A percentile compares a stretch with the other conserved stretches of the same genome.
These are phyloP conservation scores for Hystrix cristata DNA, from an alignment of 2,113 vertebrate species.

Conservation along the genomic window DNA sequence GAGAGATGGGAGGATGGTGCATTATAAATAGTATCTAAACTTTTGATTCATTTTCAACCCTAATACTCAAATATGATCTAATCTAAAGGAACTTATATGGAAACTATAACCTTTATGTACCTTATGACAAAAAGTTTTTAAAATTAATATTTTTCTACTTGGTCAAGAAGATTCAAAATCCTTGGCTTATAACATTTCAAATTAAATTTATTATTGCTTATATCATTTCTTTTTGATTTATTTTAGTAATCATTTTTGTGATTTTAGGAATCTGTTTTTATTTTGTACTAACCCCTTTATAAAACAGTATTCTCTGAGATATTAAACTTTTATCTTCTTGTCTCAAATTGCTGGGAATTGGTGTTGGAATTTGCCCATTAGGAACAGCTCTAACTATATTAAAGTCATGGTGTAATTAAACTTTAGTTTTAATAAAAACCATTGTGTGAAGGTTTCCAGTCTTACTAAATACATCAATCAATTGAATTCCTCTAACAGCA, in stretches of 20 bases:
- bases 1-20: background rate
- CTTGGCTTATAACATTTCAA: background rate
- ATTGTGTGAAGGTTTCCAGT: background rate
- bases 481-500: background rate
- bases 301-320: background rate
- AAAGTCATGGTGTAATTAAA: background rate
- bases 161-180: background rate
- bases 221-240: background rate
- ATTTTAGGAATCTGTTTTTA: background rate
- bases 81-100: background rate
- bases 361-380: background rate
- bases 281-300: background rate
- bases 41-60: slow-evolving; percentile 47
- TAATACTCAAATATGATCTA: background rate
- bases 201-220: background rate
- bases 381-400: background rate
- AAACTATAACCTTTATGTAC: background rate
- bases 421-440: background rate
- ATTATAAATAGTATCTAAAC: slow-evolving; percentile 60
- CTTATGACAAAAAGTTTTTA: background rate
- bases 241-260: background rate
- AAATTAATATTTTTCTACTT: background rate
- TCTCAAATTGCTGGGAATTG: background rate
- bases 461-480: background rate
- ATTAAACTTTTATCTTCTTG: background rate